These are phyloP conservation scores for Chirona hameri DNA, from an alignment of 2,888 invertebrate species.

Conservation along the genomic window DNA sequence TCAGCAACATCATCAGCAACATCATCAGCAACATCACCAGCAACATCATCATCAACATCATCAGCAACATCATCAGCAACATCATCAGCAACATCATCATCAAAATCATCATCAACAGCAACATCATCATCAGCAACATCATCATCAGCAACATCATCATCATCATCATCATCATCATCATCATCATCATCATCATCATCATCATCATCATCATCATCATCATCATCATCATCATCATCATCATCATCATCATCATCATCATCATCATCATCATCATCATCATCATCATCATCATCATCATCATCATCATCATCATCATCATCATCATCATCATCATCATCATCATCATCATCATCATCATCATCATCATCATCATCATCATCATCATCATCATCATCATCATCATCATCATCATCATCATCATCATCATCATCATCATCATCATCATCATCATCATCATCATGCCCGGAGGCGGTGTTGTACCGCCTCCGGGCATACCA, in stretches of 20 bases:
- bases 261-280: not conserved
- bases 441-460: slow-evolving; percentile 22
- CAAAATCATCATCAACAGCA: no score
- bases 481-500: no score
- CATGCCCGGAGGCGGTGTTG: not conserved
- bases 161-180: no score
- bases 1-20: no score
- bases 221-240: slow-evolving; percentile 22
- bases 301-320: slow-evolving; percentile 11
- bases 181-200: slow-evolving; percentile 22
- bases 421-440: slow-evolving; percentile 22
- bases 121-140: no score
- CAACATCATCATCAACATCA: no score
- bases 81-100: no score
- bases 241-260: slow-evolving; percentile 7
- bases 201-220: slow-evolving; percentile 22
- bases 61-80: no score
- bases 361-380: slow-evolving; percentile 22
- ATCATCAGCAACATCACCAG: no score
- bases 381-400: slow-evolving; percentile 22
- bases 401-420: slow-evolving; percentile 22
- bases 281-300: not conserved
- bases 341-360: slow-evolving; percentile 22
- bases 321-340: slow-evolving; percentile 22
- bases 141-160: no score